Conservation (phyloP, 2,797 vertebrate genomes). For the Chromobotia macracanthus region DNA sequence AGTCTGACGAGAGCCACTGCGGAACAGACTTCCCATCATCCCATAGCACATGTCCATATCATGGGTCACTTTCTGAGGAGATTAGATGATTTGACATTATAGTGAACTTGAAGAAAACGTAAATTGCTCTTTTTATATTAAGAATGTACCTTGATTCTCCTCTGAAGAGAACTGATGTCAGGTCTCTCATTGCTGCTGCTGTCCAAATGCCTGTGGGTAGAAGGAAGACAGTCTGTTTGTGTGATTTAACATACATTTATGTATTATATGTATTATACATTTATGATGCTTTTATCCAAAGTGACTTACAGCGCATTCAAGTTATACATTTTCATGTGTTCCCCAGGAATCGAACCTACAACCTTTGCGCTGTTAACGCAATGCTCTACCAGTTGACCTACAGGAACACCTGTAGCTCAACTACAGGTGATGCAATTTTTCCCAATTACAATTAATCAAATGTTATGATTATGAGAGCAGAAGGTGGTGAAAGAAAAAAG, state of each 20-base stretch:
- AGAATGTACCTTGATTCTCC: constrained; percentile 84
- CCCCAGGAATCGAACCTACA: too few relatives aligned
- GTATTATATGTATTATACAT: too few relatives aligned
- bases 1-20: constrained; percentile 84
- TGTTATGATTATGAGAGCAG: background rate
- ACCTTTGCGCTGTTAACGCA: too few relatives aligned
- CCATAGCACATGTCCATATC: constrained; percentile 93
- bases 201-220: constrained; percentile 82
- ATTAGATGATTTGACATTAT: background rate
- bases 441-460: background rate
- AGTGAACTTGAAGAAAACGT: background rate
- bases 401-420: too few relatives aligned
- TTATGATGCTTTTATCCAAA: too few relatives aligned
- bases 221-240: constrained; percentile 33
- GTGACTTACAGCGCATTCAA: too few relatives aligned
- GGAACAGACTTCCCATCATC: constrained; percentile 91
- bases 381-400: too few relatives aligned
- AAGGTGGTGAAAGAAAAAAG: background rate
- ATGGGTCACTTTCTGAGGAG: constrained; percentile 85
- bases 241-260: background rate
- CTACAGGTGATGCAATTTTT: too few relatives aligned
- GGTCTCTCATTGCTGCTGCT: constrained; percentile 91
- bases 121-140: background rate
- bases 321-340: too few relatives aligned
- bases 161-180: constrained; percentile 90